phyloP scores from a whole-genome alignment of 2,797 vertebrate species.

The Rhynchotus rufescens region DNA sequence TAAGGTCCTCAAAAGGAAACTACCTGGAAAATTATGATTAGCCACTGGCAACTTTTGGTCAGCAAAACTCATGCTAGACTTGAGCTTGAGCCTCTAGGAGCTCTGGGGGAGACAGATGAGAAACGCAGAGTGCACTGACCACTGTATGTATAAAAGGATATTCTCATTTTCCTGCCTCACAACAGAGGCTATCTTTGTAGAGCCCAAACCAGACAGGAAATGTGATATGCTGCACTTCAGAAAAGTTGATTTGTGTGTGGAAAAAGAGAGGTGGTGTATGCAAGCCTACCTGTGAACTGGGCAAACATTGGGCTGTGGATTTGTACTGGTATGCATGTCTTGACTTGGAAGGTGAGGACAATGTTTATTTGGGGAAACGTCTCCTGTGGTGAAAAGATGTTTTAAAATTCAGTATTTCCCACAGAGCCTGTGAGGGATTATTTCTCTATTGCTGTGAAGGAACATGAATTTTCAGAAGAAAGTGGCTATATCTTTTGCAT shows the following conservation, averaged over 20 bases:
- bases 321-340: not conserved
- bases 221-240: not conserved
- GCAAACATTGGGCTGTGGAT: not conserved
- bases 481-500: not conserved
- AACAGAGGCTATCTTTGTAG: not conserved
- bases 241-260: not conserved
- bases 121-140: not conserved
- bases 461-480: not conserved
- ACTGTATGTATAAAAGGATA: not conserved
- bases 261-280: not conserved
- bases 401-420: not conserved
- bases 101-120: not conserved
- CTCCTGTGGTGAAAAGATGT: not conserved
- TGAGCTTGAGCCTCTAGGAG: not conserved
- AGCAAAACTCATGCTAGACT: not conserved
- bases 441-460: not conserved
- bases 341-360: not conserved
- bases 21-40: not conserved
- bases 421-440: not conserved
- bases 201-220: conserved; percentile 28
- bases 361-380: not conserved
- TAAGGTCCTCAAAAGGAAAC: not conserved
- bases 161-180: not conserved
- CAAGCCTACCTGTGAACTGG: rapidly evolving
- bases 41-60: not conserved